Evolutionary conservation across 2,113 vertebrate species (phyloP).

Genomic region (Nothobranchius furzeri): DNA sequence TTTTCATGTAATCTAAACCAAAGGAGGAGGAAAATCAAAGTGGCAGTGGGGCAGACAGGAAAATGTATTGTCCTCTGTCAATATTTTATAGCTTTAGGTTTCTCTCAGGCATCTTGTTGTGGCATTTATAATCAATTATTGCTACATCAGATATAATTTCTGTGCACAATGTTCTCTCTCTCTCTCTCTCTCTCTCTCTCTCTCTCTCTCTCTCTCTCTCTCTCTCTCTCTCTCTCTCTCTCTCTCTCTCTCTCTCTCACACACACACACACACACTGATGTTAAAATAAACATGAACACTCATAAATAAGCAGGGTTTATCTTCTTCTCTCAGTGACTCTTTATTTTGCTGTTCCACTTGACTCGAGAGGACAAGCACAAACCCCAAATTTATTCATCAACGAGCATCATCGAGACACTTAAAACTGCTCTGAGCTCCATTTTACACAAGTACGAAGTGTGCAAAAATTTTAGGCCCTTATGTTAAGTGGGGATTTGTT

Average conservation of each 20-base stretch:
- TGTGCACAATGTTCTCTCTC: too few species aligned
- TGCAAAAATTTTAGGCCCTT: too few species aligned
- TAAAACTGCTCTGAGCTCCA: slow-evolving; percentile 13
- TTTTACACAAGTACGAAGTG: slow-evolving; percentile 3
- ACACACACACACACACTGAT: slow-evolving; percentile 1
- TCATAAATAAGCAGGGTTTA: slow-evolving; percentile 31
- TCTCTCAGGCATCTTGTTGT: slow-evolving; percentile 9
- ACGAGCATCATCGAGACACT: slow-evolving; percentile 4
- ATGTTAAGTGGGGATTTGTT: too few species aligned
- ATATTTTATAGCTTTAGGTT: slow-evolving; percentile 40
- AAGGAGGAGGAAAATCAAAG: slow-evolving; percentile 34
- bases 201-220: too few species aligned
- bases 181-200: too few species aligned
- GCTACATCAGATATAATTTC: slow-evolving; percentile 21
- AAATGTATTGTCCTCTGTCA: slow-evolving; percentile 33
- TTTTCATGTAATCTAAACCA: slow-evolving; percentile 66
- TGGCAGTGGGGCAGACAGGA: slow-evolving; percentile 31
- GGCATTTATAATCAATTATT: slow-evolving; percentile 38
- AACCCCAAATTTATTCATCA: slow-evolving; percentile 43
- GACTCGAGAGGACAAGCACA: slow-evolving; percentile 36
- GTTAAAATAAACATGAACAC: slow-evolving; percentile 23
- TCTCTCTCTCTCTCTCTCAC: too few species aligned
- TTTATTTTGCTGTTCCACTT: slow-evolving; percentile 55
- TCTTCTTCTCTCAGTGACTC: slow-evolving; percentile 24
- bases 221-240: too few species aligned